Conservation (phyloP, 2,797 vertebrate species). For the Nasua narica region DNA sequence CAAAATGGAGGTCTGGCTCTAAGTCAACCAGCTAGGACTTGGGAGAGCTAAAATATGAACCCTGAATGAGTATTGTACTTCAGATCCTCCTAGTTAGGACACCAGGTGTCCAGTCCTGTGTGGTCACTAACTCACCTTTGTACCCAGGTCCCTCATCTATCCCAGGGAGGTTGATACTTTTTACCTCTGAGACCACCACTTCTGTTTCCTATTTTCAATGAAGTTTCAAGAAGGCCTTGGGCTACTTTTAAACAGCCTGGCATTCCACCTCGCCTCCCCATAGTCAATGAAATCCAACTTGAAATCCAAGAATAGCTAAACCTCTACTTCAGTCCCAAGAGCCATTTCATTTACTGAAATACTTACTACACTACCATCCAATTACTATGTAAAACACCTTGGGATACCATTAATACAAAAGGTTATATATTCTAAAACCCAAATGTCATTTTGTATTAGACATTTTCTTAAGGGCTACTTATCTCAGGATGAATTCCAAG, state of each 20-base stretch:
- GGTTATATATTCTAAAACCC: constrained; percentile 79
- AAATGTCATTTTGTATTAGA: constrained; percentile 80
- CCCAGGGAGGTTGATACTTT: neutral
- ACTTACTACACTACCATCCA: constrained; percentile 76
- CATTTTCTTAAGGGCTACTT: constrained; percentile 80
- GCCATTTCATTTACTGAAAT: constrained; percentile 77
- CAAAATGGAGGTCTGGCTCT: neutral
- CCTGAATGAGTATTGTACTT: neutral
- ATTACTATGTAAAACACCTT: constrained; percentile 81
- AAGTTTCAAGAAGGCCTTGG: constrained; percentile 60
- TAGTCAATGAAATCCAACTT: constrained; percentile 71
- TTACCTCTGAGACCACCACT: neutral
- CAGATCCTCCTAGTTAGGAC: neutral
- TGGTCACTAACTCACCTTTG: neutral
- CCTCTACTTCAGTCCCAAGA: constrained; percentile 73
- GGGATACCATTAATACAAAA: constrained; percentile 80
- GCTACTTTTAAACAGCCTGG: constrained; percentile 69
- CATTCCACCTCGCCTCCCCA: constrained; percentile 30
- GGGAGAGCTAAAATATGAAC: neutral
- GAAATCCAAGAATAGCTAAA: constrained; percentile 77
- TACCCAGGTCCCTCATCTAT: neutral
- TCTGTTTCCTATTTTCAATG: constrained; percentile 42
- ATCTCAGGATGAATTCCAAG: constrained; percentile 79
- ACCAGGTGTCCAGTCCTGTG: neutral
- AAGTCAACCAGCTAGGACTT: neutral